Evolutionary conservation across 2,113 vertebrate species (phyloP).

Genomic region (Accipiter virgatus): DNA sequence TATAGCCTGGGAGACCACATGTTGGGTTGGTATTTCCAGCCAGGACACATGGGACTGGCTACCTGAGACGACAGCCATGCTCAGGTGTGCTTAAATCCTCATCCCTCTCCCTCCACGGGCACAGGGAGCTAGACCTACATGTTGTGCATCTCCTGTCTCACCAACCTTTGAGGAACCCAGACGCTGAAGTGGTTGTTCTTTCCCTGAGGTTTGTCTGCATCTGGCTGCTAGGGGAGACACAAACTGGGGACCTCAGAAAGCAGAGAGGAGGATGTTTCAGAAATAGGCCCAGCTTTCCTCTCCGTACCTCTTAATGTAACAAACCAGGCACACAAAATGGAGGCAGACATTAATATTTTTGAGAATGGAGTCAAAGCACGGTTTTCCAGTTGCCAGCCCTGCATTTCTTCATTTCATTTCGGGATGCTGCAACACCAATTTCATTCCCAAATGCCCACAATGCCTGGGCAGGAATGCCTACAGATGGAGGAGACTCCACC

Average conservation of each 20-base stretch:
- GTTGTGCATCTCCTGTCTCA: background rate
- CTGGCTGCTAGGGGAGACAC: background rate
- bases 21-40: background rate
- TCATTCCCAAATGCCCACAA: background rate
- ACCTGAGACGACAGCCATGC: background rate
- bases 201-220: background rate
- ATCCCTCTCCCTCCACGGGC: background rate
- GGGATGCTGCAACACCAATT: background rate
- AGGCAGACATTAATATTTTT: background rate
- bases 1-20: background rate
- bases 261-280: background rate
- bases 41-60: background rate
- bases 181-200: background rate
- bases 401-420: background rate
- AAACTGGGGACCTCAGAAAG: background rate
- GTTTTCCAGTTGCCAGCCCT: background rate
- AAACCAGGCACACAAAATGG: background rate
- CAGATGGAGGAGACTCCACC: background rate
- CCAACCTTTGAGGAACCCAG: background rate
- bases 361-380: accelerated
- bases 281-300: background rate
- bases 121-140: background rate
- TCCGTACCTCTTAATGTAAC: background rate
- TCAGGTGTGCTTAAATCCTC: background rate
- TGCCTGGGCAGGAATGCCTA: background rate